phyloP scores from a whole-genome alignment of 2,888 invertebrate genomes.

The Lasioglossum vierecki region DNA sequence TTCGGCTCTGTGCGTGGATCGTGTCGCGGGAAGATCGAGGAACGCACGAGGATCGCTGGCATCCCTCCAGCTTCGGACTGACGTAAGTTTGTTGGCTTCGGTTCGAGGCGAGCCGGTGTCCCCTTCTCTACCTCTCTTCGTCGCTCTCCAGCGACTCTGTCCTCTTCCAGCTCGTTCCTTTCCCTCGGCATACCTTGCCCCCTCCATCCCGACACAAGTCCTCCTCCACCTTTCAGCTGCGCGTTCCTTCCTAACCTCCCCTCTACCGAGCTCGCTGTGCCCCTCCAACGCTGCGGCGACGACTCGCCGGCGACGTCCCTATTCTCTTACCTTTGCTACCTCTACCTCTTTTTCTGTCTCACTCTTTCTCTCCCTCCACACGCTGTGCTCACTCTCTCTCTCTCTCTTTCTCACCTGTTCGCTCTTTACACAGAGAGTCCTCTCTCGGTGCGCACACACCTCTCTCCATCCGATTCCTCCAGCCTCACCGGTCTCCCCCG shows the following conservation, averaged over 20 bases:
- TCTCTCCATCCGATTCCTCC: constrained; percentile 41
- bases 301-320: background rate
- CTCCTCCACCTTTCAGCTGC: constrained; percentile 53
- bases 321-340: background rate
- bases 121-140: constrained; percentile 61
- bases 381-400: constrained; percentile 29
- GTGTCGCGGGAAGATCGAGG: background rate
- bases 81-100: constrained; percentile 83
- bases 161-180: constrained; percentile 17
- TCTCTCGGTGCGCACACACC: constrained; percentile 21
- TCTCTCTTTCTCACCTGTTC: background rate
- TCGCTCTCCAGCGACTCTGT: background rate
- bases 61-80: constrained; percentile 79
- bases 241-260: constrained; percentile 66
- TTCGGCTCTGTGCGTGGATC: background rate
- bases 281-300: constrained; percentile 50
- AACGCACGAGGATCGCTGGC: constrained; percentile 74
- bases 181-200: constrained; percentile 30
- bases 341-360: background rate
- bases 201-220: constrained; percentile 29
- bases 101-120: constrained; percentile 73
- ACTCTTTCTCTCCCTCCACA: background rate
- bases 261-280: constrained; percentile 45
- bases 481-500: background rate
- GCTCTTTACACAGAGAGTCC: constrained; percentile 13